Evolutionary conservation across 2,888 invertebrate species (phyloP).

Genomic region (Drosophila lacicola): DNA sequence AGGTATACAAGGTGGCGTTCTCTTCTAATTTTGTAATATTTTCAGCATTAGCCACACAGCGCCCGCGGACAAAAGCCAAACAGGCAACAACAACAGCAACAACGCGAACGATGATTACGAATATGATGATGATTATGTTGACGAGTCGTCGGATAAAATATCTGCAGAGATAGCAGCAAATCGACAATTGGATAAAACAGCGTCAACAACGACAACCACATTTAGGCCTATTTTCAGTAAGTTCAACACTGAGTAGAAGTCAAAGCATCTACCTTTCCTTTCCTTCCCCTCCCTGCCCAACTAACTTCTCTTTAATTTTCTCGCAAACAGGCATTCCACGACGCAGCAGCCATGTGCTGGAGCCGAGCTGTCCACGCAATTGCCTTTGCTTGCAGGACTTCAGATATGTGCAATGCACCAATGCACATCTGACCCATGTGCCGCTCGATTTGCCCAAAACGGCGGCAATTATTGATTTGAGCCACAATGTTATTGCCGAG

Average conservation of each 20-base stretch:
- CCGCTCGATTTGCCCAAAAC: constrained; percentile 84
- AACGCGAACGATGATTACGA: constrained; percentile 53
- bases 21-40: constrained; percentile 2
- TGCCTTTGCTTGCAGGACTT: constrained; percentile 82
- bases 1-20: constrained; percentile 17
- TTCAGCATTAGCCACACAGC: constrained; percentile 76
- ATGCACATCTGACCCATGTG: constrained; percentile 86
- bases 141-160: constrained; percentile 26
- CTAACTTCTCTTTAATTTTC: no score
- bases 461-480: constrained; percentile 82
- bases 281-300: no score
- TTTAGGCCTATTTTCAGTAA: constrained; percentile 73
- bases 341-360: constrained; percentile 80
- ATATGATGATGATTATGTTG: constrained; percentile 69
- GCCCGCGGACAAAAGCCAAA: constrained; percentile 55
- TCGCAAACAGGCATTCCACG: constrained; percentile 69
- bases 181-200: constrained; percentile 47
- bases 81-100: constrained; percentile 47
- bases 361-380: constrained; percentile 81
- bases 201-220: constrained; percentile 70
- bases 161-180: constrained; percentile 61
- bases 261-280: no score
- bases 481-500: constrained; percentile 81
- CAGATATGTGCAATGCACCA: constrained; percentile 85
- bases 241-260: constrained; percentile 12